These are phyloP conservation scores for Noctua janthina DNA, from an alignment of 2,888 invertebrate genomes.

Conservation along the genomic window DNA sequence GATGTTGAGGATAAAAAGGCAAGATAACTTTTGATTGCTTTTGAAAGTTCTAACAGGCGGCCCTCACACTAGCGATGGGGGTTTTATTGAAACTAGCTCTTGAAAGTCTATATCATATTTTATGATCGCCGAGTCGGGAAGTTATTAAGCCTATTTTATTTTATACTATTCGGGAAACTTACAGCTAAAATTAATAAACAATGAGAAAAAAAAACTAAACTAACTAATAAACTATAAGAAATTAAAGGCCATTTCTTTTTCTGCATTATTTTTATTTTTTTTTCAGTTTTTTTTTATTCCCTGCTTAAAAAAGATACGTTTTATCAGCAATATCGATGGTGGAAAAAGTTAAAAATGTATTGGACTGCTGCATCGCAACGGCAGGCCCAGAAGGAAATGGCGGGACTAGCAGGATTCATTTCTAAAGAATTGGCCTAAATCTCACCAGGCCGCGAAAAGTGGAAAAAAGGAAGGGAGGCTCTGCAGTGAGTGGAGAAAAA, in stretches of 20 bases:
- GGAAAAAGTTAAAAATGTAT: neutral
- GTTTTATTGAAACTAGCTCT: constrained; percentile 22
- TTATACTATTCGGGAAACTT: no score
- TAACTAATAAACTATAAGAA: no score
- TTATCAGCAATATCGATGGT: neutral
- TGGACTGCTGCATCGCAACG: neutral
- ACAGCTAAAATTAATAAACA: no score
- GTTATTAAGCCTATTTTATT: neutral
- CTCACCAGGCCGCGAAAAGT: neutral
- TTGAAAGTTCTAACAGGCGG: constrained; percentile 58
- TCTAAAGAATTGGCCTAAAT: neutral
- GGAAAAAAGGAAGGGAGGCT: neutral
- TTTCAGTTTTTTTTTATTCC: no score
- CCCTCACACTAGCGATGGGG: constrained; percentile 31
- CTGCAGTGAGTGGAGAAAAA: no score
- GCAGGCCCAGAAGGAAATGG: neutral
- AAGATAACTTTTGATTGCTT: constrained; percentile 65
- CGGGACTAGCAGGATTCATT: neutral
- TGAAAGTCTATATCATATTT: constrained; percentile 21
- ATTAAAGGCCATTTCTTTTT: no score
- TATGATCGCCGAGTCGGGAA: neutral
- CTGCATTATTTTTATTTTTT: no score
- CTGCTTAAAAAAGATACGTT: neutral
- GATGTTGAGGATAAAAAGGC: constrained; percentile 44
- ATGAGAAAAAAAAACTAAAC: no score